Percentiles rank a stretch among this genome's conserved stretches.
Conservation (phyloP, 2,888 invertebrate species). For the Euproctis similis region DNA sequence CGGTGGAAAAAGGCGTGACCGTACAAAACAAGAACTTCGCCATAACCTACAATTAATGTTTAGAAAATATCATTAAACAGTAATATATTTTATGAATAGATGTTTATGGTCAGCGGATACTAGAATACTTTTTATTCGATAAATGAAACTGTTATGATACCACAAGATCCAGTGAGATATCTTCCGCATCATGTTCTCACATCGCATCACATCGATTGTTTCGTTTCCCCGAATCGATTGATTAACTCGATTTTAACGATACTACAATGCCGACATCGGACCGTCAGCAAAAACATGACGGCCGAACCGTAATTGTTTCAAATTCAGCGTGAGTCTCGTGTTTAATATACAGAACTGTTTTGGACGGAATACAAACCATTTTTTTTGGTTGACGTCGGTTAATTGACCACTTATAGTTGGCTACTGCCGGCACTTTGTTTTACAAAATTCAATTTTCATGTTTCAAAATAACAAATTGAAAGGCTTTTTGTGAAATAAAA, state of each 20-base stretch:
- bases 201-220: conserved; percentile 27
- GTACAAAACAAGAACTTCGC: no score
- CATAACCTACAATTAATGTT: no score
- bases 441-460: no score
- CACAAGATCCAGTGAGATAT: conserved; percentile 5
- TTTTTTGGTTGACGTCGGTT: conserved; percentile 13
- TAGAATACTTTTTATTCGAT: neutral
- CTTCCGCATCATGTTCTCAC: conserved; percentile 14
- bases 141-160: conserved; percentile 2
- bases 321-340: conserved; percentile 25
- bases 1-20: no score
- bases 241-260: conserved; percentile 29
- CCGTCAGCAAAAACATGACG: conserved; percentile 26
- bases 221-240: conserved; percentile 27
- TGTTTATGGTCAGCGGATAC: no score
- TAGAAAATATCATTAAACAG: no score
- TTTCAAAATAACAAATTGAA: no score
- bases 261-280: conserved; percentile 32
- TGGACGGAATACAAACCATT: conserved; percentile 14
- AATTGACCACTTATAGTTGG: conserved; percentile 13
- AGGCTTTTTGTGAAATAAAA: no score
- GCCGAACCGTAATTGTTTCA: conserved; percentile 22
- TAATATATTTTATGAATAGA: no score
- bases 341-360: conserved; percentile 23
- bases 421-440: neutral